Percentiles rank a stretch among this genome's conserved stretches.
Conservation (phyloP, 1,140 invertebrate species). For the Phthorimaea operculella region DNA sequence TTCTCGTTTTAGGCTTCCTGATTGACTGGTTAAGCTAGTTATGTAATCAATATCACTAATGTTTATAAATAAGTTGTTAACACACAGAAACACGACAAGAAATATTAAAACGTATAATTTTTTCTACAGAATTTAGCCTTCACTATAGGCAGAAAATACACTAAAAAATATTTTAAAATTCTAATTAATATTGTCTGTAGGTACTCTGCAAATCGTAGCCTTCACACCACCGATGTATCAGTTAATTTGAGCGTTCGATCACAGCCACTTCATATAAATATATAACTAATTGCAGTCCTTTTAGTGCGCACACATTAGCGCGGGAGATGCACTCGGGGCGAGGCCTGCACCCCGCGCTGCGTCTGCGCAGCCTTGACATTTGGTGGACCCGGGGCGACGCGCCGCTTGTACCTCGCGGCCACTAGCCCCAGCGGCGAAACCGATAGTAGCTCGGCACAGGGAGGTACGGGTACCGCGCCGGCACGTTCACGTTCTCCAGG, state of each 20-base stretch:
- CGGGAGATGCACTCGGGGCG: constrained; percentile 31
- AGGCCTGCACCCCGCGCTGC: constrained; percentile 24
- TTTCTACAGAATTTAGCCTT: no score
- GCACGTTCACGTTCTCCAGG: constrained; percentile 63
- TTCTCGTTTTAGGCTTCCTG: no score
- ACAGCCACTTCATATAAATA: constrained; percentile 57
- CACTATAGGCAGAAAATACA: no score
- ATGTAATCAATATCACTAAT: no score
- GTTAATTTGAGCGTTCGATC: constrained; percentile 45
- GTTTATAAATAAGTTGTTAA: no score
- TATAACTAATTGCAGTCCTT: constrained; percentile 33
- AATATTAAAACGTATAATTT: no score
- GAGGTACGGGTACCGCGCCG: constrained; percentile 57
- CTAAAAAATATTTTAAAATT: background rate
- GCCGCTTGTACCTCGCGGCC: constrained; percentile 24
- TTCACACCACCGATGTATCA: constrained; percentile 26
- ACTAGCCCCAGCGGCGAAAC: constrained; percentile 58
- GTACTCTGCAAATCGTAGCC: constrained; percentile 36
- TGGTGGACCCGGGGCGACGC: constrained; percentile 17
- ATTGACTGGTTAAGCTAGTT: no score
- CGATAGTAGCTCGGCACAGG: constrained; percentile 47
- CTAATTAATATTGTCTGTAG: background rate
- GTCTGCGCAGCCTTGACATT: constrained; percentile 59
- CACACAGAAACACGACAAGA: no score
- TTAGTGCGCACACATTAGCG: constrained; percentile 19